A percentile compares a stretch with the other conserved stretches of the same genome.
Conservation (phyloP, 2,888 invertebrate species). For the Andricus curvator region DNA sequence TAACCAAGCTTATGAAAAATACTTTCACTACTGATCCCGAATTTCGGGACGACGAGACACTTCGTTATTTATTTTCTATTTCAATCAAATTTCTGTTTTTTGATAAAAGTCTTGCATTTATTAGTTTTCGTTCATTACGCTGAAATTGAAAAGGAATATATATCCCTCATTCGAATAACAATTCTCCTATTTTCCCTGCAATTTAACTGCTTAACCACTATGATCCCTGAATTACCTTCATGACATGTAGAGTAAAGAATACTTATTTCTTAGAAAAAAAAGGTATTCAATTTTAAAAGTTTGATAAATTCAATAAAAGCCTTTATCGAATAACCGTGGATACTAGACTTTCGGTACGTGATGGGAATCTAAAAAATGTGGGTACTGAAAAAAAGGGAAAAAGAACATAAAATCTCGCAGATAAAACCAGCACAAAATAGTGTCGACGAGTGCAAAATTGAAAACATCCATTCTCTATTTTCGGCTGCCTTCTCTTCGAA, state of each 20-base stretch:
- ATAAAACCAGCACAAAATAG: conserved; percentile 19
- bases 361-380: conserved; percentile 3
- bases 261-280: neutral
- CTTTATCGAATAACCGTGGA: neutral
- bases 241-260: neutral
- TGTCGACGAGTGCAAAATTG: conserved; percentile 40
- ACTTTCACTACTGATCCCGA: too few species aligned
- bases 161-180: too few species aligned
- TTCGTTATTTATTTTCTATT: too few species aligned
- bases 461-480: conserved; percentile 39
- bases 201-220: too few species aligned
- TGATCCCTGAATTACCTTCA: too few species aligned
- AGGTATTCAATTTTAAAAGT: neutral
- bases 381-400: neutral
- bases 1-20: too few species aligned
- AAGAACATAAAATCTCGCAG: conserved; percentile 22
- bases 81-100: too few species aligned
- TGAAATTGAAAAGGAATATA: too few species aligned
- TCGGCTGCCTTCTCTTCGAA: conserved; percentile 32
- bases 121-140: too few species aligned
- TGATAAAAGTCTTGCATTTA: too few species aligned
- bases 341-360: neutral
- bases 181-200: too few species aligned
- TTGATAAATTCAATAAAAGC: neutral
- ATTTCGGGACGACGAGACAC: too few species aligned